Evolutionary conservation across 2,797 vertebrate genomes (phyloP), one percentile per base, ranked within the genome.

Genomic region (Muscicapa comitata): DNA sequence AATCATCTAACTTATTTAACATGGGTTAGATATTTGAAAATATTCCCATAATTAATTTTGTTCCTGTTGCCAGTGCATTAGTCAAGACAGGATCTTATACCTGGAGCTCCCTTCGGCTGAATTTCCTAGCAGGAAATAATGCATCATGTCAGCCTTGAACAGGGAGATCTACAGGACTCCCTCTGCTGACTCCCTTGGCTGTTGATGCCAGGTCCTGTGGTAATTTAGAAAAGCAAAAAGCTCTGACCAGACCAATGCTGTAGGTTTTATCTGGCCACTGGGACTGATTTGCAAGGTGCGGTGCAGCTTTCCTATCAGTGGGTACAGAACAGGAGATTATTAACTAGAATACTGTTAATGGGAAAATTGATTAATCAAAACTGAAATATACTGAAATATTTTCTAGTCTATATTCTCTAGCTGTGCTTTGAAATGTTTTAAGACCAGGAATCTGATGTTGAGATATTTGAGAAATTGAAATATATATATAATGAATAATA

Each of bases 381-480:
- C 18, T n/a, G n/a, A n/a, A 75, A 75, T 84, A 68, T 88, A 81
- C 63, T 88, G 88, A 76, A 92, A 92, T 90, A 58, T 94, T 94
- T 94, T 88, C 43, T 88, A 23, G 11, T 54, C 28, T 79, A 0
- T 13, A 47, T 81, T 83, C 78, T 86, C 51, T 76, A 42, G 12
- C 33, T 82, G 23, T 78, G 70, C 70, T 92, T 73, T 59, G 67
- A 79, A 91, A 88, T 77, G 50, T 40, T 91, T 86, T 91, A 59
- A 80, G 62, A 47, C 21, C 15, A 62, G 45, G 66, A 66, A 38
- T 63, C 31, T 61, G 33, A 84, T 81, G 35, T 37, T 86, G n/a
- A 68, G 33, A 17, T 45, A 67, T 38, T 58, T 70, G 37, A 81
- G 13, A 83, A 94, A 68, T 11, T 57, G 31, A 53, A 62, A 76